A percentile compares a stretch with the other conserved stretches of the same genome.
Evolutionary conservation across 2,797 vertebrate genomes (phyloP).

Genomic region (Melanotaenia nigrans): DNA sequence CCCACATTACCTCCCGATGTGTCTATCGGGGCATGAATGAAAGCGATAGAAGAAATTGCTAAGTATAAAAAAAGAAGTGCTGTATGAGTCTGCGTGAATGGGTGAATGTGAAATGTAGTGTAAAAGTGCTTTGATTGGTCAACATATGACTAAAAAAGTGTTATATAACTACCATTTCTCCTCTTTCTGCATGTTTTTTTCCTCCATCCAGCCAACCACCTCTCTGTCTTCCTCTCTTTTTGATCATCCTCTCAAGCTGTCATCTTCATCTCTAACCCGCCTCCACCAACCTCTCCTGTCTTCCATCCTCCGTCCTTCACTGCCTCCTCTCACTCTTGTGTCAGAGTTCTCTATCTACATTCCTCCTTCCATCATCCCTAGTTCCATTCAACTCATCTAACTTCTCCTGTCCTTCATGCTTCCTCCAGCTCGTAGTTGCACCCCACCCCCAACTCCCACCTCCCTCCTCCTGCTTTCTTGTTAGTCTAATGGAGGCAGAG

Average conservation of each 20-base stretch:
- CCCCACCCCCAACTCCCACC: slow-evolving; percentile 12
- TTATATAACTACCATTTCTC: neutral
- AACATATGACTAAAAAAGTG: too few species aligned
- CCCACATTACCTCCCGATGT: too few species aligned
- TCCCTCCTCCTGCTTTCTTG: slow-evolving; percentile 68
- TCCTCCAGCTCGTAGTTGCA: neutral
- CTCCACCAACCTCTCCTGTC: neutral
- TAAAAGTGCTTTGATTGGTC: too few species aligned
- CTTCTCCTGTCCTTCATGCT: neutral
- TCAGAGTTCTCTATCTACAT: slow-evolving; percentile 1
- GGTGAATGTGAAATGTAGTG: too few species aligned
- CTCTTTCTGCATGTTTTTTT: neutral
- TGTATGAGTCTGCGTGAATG: too few species aligned
- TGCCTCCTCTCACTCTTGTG: neutral
- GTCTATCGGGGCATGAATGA: too few species aligned
- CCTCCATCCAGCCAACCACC: neutral
- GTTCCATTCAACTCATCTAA: neutral
- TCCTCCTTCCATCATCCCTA: neutral
- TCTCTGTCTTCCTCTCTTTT: neutral
- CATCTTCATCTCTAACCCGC: neutral
- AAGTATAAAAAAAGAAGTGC: too few species aligned
- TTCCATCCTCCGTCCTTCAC: neutral
- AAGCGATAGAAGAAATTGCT: too few species aligned
- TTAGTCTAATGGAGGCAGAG: slow-evolving; percentile 83
- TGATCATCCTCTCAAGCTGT: neutral